These are phyloP conservation scores for Trichogramma dendrolimi DNA, from an alignment of 2,888 invertebrate genomes.

Conservation along the genomic window DNA sequence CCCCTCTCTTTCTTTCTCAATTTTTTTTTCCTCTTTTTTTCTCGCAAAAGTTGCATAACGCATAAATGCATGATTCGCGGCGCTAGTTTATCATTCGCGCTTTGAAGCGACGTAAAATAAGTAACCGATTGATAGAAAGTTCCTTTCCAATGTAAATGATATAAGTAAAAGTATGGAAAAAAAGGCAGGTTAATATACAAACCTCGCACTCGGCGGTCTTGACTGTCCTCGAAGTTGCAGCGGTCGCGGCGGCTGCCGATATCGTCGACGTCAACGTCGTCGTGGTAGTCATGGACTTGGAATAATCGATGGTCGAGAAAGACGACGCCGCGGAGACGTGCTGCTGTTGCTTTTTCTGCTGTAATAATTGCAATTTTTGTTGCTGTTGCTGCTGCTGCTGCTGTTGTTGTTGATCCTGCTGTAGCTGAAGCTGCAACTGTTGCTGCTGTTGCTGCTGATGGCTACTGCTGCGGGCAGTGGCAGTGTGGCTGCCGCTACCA, in stretches of 20 bases:
- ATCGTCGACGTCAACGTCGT: not conserved
- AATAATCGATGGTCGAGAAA: too few species aligned
- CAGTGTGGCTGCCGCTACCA: not conserved
- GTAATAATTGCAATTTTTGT: not conserved
- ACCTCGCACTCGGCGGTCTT: not conserved
- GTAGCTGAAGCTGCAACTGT: not conserved
- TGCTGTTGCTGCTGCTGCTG: not conserved
- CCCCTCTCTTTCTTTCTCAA: too few species aligned
- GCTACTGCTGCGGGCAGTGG: not conserved
- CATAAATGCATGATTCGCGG: too few species aligned
- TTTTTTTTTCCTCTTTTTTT: too few species aligned
- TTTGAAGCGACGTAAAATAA: too few species aligned
- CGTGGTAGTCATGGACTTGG: too few species aligned
- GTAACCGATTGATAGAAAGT: too few species aligned
- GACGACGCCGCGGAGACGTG: slow-evolving; percentile 1
- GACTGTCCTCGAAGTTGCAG: slow-evolving; percentile 4
- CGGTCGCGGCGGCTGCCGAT: not conserved
- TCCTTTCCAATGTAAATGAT: too few species aligned
- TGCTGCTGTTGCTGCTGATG: not conserved
- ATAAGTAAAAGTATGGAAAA: too few species aligned
- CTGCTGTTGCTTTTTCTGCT: not conserved
- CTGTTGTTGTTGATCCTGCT: not conserved
- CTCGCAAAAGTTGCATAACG: too few species aligned
- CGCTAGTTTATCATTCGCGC: too few species aligned
- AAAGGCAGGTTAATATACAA: not conserved